A percentile compares a stretch with the other conserved stretches of the same genome.
phyloP scores from a whole-genome alignment of 2,113 vertebrate species.

The Polyodon spathula region DNA sequence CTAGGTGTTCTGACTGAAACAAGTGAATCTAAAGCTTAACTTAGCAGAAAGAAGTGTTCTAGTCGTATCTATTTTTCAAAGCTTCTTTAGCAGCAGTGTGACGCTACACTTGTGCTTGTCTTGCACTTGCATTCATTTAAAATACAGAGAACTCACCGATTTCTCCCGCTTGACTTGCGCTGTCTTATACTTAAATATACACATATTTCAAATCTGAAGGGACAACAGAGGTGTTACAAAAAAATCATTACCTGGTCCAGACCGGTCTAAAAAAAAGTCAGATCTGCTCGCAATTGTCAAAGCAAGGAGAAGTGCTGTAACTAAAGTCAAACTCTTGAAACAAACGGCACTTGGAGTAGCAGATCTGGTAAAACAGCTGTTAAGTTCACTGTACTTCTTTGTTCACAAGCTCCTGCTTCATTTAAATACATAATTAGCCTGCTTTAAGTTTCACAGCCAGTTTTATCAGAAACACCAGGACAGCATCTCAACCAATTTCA shows the following conservation, averaged over 20 bases:
- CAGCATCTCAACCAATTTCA: background rate
- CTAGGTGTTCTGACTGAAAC: background rate
- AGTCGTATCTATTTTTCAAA: too few relatives aligned
- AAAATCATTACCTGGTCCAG: conserved; percentile 8
- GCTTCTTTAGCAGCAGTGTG: too few relatives aligned
- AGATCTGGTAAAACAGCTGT: background rate
- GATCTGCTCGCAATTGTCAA: background rate
- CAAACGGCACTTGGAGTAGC: background rate
- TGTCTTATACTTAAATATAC: conserved; percentile 3
- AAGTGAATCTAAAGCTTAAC: too few relatives aligned
- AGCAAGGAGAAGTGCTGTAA: background rate
- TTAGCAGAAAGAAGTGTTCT: too few relatives aligned
- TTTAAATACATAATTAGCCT: background rate
- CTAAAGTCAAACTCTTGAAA: conserved; percentile 4
- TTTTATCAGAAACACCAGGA: background rate
- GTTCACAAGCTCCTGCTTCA: background rate
- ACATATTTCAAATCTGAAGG: conserved; percentile 7
- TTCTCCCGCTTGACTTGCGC: background rate
- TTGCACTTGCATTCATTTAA: too few relatives aligned
- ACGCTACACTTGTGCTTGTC: too few relatives aligned
- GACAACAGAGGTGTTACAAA: background rate
- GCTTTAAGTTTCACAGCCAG: background rate
- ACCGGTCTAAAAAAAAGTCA: conserved; percentile 6
- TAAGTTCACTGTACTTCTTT: background rate
- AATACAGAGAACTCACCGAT: background rate